Percentiles rank a stretch among this genome's conserved stretches.
Conservation (phyloP, 2,797 vertebrate species). For the Xyrichtys novacula region DNA sequence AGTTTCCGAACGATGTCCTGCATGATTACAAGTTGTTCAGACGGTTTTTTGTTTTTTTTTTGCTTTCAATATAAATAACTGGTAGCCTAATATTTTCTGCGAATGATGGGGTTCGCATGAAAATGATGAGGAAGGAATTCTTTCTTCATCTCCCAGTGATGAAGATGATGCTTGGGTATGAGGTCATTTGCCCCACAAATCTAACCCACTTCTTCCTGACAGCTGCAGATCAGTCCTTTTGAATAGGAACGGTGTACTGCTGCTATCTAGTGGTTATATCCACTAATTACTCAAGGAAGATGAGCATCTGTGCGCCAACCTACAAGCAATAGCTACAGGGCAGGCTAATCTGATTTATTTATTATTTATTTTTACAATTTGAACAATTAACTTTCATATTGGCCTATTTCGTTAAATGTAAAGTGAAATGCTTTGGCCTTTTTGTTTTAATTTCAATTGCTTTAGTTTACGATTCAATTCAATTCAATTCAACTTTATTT, state of each 20-base stretch:
- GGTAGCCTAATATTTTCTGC: not conserved
- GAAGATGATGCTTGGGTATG: constrained; percentile 74
- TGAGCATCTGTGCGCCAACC: not conserved
- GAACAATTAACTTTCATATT: too few relatives aligned
- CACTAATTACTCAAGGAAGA: not conserved
- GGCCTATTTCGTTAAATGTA: too few relatives aligned
- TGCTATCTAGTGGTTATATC: constrained; percentile 53
- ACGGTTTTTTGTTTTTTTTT: not conserved
- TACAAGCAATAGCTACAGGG: too few relatives aligned
- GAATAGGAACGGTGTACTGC: constrained; percentile 9
- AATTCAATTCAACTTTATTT: too few relatives aligned
- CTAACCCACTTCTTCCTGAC: constrained; percentile 66
- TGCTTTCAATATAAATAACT: not conserved
- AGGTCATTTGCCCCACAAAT: constrained; percentile 80
- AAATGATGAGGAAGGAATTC: constrained; percentile 3
- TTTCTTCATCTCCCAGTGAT: constrained; percentile 58
- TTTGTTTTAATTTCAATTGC: too few relatives aligned
- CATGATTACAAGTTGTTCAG: not conserved
- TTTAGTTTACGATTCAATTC: too few relatives aligned
- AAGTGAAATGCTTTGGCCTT: too few relatives aligned
- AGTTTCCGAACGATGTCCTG: not conserved
- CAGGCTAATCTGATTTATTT: too few relatives aligned
- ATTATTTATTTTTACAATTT: too few relatives aligned
- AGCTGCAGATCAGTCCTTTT: constrained; percentile 22
- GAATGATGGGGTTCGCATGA: not conserved